Percentiles rank a stretch among this genome's conserved stretches.
Conservation (phyloP, 2,888 invertebrate genomes). For the Linhomoeus sp. region DNA sequence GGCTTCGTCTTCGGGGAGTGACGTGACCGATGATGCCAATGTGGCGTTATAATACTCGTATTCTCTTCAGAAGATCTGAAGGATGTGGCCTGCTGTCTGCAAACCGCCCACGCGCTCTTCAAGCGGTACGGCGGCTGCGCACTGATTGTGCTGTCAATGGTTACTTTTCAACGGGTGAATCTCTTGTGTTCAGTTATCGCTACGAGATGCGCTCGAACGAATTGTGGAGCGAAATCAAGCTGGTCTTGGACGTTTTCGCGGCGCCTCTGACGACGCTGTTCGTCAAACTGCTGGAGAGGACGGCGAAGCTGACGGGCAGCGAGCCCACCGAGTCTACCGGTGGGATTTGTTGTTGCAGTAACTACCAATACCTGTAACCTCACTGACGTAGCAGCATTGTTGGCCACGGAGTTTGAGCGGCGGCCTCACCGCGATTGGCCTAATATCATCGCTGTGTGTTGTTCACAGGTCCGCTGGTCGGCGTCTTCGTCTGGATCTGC, state of each 20-base stretch:
- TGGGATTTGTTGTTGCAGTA: neutral
- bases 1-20: no score
- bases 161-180: neutral
- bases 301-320: no score
- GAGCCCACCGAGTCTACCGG: neutral
- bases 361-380: neutral
- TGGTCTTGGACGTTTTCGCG: slow-evolving; percentile 74
- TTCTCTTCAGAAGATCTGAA: slow-evolving; percentile 48
- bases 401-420: no score
- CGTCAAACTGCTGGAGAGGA: slow-evolving; percentile 41
- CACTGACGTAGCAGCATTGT: neutral
- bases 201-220: slow-evolving; percentile 83
- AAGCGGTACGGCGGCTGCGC: no score
- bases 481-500: neutral
- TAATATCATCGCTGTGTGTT: no score
- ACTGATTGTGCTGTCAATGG: neutral
- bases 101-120: slow-evolving; percentile 87
- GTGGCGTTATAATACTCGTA: no score
- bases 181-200: slow-evolving; percentile 42
- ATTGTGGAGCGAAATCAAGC: slow-evolving; percentile 89
- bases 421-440: no score
- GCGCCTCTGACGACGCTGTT: slow-evolving; percentile 78
- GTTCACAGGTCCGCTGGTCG: neutral
- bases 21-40: no score
- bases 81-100: slow-evolving; percentile 74